Evolutionary conservation across 2,113 vertebrate species (phyloP).

Genomic region (Thryonomys swinderianus): DNA sequence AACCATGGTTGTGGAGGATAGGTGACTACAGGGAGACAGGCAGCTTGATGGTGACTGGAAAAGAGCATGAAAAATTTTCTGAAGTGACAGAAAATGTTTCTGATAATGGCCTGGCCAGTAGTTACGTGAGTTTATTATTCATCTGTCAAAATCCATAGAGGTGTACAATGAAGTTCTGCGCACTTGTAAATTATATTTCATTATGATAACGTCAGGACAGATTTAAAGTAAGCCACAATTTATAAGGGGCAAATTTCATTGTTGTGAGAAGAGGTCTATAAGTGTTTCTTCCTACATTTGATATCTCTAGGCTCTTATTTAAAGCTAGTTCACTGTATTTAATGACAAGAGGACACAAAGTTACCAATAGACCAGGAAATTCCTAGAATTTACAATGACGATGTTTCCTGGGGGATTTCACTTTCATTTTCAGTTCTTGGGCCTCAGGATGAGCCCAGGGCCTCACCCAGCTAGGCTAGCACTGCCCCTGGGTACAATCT

Average conservation of each 20-base stretch:
- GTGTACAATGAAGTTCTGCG: no score
- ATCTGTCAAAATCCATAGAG: background rate
- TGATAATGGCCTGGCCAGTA: background rate
- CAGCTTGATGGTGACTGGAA: background rate
- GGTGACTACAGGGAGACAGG: background rate
- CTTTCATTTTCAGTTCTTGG: conserved; percentile 66
- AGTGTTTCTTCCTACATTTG: background rate
- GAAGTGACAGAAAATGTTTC: background rate
- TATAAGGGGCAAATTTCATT: background rate
- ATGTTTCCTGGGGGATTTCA: conserved; percentile 11
- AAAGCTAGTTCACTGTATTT: background rate
- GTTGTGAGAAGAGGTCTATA: background rate
- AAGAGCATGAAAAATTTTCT: background rate
- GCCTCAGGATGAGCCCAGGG: background rate
- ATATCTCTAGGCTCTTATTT: background rate
- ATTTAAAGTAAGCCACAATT: background rate
- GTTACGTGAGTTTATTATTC: background rate
- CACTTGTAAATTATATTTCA: background rate
- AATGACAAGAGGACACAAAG: background rate
- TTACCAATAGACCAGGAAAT: conserved; percentile 27
- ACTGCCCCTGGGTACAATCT: background rate
- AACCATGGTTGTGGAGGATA: no score
- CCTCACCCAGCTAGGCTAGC: background rate
- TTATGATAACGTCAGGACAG: background rate
- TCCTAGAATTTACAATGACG: background rate